A percentile compares a stretch with the other conserved stretches of the same genome.
These are phyloP conservation scores for Carterocephalus palaemon DNA, from an alignment of 2,888 invertebrate species.

Conservation along the genomic window DNA sequence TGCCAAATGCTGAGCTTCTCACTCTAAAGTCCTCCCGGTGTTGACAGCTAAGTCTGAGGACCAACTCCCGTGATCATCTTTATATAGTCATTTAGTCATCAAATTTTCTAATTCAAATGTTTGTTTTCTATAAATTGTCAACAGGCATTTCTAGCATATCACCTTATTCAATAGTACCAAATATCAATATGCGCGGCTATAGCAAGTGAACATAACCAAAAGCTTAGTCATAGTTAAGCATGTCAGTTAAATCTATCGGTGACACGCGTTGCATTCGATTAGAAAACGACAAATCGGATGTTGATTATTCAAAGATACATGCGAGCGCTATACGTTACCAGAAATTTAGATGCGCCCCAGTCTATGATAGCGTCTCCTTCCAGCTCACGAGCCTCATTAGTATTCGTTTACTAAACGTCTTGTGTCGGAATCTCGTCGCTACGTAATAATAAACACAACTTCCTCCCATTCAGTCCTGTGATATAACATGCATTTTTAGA, in stretches of 20 bases:
- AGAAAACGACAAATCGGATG: constrained; percentile 24
- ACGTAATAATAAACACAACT: constrained; percentile 38
- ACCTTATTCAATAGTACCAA: no score
- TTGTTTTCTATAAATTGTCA: no score
- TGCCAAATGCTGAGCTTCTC: no score
- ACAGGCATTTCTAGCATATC: no score
- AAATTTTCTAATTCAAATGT: no score
- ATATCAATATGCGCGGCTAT: no score
- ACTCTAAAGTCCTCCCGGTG: no score
- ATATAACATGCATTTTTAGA: constrained; percentile 35
- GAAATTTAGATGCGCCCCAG: constrained; percentile 18
- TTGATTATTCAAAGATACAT: constrained; percentile 21
- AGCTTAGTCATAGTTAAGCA: no score
- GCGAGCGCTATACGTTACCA: constrained; percentile 11
- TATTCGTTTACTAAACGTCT: constrained; percentile 35
- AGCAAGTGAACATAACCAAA: no score
- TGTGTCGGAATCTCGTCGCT: constrained; percentile 36
- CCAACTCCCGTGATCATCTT: no score
- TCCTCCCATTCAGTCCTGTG: constrained; percentile 38
- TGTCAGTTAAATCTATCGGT: constrained; percentile 8
- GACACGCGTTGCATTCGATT: constrained; percentile 12
- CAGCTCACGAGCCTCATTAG: constrained; percentile 28
- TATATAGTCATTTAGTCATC: no score
- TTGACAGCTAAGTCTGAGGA: no score
- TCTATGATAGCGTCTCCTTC: constrained; percentile 19